Percentiles rank a stretch among this genome's conserved stretches.
Conservation (phyloP, 2,113 vertebrate genomes). For the Micronycteris hirsuta region DNA sequence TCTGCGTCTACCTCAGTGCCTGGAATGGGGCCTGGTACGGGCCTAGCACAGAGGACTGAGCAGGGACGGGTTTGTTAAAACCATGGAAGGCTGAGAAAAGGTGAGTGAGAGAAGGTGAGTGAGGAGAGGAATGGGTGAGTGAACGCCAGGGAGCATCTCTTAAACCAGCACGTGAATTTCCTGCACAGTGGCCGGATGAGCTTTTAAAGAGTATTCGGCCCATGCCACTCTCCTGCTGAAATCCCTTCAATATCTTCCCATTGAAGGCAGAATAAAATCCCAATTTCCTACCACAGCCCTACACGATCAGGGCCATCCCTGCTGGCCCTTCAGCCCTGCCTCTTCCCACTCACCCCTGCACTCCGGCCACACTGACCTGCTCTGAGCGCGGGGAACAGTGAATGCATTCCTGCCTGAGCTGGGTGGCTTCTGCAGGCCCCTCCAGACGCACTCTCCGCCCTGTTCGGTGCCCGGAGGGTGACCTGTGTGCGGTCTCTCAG, state of each 20-base stretch:
- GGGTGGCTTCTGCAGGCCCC: not conserved
- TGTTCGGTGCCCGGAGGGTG: accelerated
- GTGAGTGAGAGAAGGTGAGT: not conserved
- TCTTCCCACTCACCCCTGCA: not conserved
- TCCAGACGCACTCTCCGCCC: not conserved
- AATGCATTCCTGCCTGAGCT: not conserved
- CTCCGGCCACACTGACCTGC: not conserved
- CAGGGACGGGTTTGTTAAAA: not conserved
- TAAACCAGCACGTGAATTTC: not conserved
- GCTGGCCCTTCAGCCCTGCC: no score
- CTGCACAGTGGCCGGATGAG: no score
- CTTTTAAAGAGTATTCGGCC: not conserved
- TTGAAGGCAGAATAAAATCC: not conserved
- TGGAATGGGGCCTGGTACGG: not conserved
- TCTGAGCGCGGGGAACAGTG: not conserved
- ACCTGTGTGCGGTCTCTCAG: not conserved
- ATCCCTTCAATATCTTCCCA: not conserved
- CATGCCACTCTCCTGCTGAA: not conserved
- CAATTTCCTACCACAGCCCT: no score
- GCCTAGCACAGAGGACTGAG: not conserved
- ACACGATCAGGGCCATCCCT: no score
- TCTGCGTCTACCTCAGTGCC: not conserved
- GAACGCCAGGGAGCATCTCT: not conserved
- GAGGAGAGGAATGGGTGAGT: not conserved
- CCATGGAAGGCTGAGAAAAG: not conserved